Evolutionary conservation across 1,140 invertebrate genomes (phyloP), one percentile per base, ranked within the genome.

Genomic region (Trichonephila inaurata): DNA sequence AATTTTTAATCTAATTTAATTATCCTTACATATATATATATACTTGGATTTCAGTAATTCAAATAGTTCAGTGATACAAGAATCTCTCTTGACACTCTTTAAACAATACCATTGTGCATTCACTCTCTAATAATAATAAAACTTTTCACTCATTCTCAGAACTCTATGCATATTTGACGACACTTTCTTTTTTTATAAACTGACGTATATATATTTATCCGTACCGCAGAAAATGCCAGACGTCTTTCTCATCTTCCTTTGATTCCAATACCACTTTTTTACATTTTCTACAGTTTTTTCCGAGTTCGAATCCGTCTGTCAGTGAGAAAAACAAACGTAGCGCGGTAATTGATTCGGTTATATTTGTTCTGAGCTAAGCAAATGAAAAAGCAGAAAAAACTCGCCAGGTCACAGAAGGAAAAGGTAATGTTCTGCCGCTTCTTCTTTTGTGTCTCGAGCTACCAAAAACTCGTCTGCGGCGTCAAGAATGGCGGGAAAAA

Each of bases 331-430:
- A 77, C 28, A 77, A 77, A 40, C 28, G 72, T 28, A 33, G 28
- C 28, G 72, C 16, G 14, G 72, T 77, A 40, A 77, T 77, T 77
- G 72, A 77, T 77, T 77, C 72, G 72, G 72, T 77, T 77, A 77
- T 77, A 18, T 77, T 77, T 77, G 18, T 77, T 77, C 72, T 40
- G 33, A 77, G 72, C 28, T 77, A 40, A 40, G 14, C 72, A 77
- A 77, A 77, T 19, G 33, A 40, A 40, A 40, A 40, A 40, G 1
- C 1, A 40, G 3, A 40, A 77, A 28, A 51, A 77, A 28, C 3
- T 28, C 14, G 72, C 33, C 24, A 77, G 28, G 72, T 77, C 72
- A 40, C 72, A 18, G 0, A 33, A 8, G 18, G 72, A 77, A 40
- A 77, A 77, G 28, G 2, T 40, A 33, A 18, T 77, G 62, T 64